Evolutionary conservation across 1,140 invertebrate species (phyloP), one percentile per base, ranked within the genome.

Genomic region (Gerris buenoi): DNA sequence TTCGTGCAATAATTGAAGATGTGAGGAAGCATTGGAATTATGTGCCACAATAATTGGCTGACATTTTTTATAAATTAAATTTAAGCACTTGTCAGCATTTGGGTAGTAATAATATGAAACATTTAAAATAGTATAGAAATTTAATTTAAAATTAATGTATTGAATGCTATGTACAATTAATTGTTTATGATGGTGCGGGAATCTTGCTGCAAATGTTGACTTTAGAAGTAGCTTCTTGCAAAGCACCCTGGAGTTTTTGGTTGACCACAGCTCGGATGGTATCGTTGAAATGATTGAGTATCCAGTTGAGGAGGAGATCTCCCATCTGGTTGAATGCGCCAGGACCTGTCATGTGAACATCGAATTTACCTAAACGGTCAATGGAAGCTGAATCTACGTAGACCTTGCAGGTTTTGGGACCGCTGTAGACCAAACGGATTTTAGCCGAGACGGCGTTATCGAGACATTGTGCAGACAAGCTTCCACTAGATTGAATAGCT

Each of bases 251-350:
- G 0, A 68, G 23, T 13, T 63, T 65, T 46, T 22, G 15, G 64
- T 68, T 68, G 29, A 68, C 65, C 2, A 65, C 27, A 0, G n/a
- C 46, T 59, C 59, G 26, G n/a, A 68, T 66, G n/a, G 23, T 65
- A 18, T 65, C 64, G 60, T 68, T 62, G 68, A 68, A 68, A 27
- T 68, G 56, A 46, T 68, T 65, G 0, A 68, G 25, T n/a, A 68
- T 33, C 68, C 68, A 68, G n/a, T 27, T 65, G 58, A 68, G 59
- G 0, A 68, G 57, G 64, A 68, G 28, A 1, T 25, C 25, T 2
- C 63, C 59, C 25, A 68, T 29, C 26, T 65, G 57, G 46, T 68
- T 68, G 58, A 68, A 25, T 2, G 58, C 64, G 1, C 63, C 63
- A 33, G 64, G 64, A 18, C 68, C 68, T 23, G n/a, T 65, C 64